These are phyloP conservation scores for Sus cebifrons DNA, from an alignment of 2,797 vertebrate genomes.

Conservation along the genomic window DNA sequence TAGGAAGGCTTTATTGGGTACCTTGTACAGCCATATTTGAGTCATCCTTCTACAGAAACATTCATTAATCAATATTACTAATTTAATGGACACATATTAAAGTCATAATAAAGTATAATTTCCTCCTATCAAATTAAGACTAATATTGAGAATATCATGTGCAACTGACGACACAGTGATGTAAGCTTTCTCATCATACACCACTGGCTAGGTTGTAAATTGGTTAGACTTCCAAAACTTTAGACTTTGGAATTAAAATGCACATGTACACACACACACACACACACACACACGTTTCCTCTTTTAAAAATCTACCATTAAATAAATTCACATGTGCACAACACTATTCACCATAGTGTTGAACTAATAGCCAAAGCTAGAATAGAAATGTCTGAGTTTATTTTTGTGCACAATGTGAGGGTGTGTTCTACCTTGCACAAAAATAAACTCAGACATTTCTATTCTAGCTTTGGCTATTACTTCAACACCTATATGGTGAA, in stretches of 20 bases:
- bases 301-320: background rate
- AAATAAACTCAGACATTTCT: no score
- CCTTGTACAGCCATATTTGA: background rate
- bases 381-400: background rate
- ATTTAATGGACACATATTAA: background rate
- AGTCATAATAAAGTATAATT: background rate
- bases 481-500: no score
- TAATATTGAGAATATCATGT: background rate
- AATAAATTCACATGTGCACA: background rate
- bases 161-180: background rate
- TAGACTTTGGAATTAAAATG: conserved; percentile 1
- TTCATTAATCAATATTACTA: background rate
- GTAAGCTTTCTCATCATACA: background rate
- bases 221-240: background rate
- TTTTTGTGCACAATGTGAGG: no score
- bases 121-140: background rate
- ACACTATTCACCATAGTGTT: background rate
- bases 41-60: background rate
- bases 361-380: background rate
- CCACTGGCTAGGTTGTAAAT: background rate
- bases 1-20: background rate
- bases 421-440: no score
- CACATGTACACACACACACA: background rate
- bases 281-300: background rate
- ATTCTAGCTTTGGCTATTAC: no score